Conservation (phyloP, 2,888 invertebrate species). For the Actias luna region DNA sequence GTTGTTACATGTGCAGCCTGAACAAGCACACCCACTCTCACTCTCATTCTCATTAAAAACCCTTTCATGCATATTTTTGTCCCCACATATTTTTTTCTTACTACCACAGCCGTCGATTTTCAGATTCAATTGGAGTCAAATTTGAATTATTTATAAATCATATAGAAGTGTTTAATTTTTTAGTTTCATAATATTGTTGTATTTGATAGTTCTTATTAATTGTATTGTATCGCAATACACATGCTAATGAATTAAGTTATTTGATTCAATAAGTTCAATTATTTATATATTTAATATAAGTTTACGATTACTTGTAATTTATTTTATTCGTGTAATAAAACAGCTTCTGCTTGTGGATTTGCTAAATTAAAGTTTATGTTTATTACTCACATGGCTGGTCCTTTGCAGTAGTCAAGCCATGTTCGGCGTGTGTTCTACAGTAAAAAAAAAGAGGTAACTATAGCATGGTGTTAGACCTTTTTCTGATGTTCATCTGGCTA, state of each 20-base stretch:
- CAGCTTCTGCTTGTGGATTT: too few species aligned
- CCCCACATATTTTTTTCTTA: too few species aligned
- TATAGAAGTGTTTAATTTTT: too few species aligned
- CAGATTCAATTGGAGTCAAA: neutral
- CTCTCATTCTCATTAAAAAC: neutral
- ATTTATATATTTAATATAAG: slow-evolving; percentile 1
- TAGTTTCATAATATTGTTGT: neutral
- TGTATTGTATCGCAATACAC: too few species aligned
- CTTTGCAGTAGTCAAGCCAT: too few species aligned
- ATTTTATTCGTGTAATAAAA: neutral
- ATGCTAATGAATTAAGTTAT: neutral
- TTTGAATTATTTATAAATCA: neutral
- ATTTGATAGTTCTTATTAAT: too few species aligned
- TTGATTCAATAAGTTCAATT: neutral
- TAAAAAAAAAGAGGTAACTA: too few species aligned
- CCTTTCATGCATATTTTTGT: neutral
- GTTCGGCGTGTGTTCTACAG: too few species aligned
- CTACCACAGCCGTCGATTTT: neutral
- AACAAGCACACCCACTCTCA: slow-evolving; percentile 33
- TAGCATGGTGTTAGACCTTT: too few species aligned
- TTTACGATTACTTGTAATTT: neutral
- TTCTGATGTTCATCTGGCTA: too few species aligned
- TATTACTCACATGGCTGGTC: too few species aligned
- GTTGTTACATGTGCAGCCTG: slow-evolving; percentile 41
- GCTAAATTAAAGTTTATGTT: too few species aligned